These are phyloP conservation scores for Drosophila setifemur DNA, from an alignment of 1,140 invertebrate genomes.

Conservation along the genomic window DNA sequence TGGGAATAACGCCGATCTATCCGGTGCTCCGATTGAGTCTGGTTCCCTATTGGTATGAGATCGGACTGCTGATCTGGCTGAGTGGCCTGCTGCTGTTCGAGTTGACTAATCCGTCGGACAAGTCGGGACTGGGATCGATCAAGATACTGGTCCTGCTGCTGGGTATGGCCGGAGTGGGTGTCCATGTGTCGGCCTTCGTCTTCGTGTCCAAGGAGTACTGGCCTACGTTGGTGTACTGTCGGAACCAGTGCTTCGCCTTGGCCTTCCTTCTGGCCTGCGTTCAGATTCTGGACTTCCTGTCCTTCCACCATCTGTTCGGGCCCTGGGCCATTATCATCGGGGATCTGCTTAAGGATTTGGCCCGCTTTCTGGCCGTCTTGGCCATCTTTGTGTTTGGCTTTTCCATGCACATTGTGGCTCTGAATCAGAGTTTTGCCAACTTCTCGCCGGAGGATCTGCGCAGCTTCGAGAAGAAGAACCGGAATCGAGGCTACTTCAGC, in stretches of 20 bases:
- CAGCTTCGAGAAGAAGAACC: slow-evolving; percentile 83
- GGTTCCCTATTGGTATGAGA: slow-evolving; percentile 96
- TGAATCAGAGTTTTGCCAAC: slow-evolving; percentile 95
- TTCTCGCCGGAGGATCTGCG: slow-evolving; percentile 84
- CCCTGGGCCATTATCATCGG: slow-evolving; percentile 98
- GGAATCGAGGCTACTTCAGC: slow-evolving; percentile 84
- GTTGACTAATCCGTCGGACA: slow-evolving; percentile 97
- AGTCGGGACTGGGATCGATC: slow-evolving; percentile 96
- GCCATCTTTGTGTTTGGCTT: slow-evolving; percentile 99
- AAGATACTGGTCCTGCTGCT: slow-evolving; percentile 96
- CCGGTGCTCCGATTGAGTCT: slow-evolving; percentile 89
- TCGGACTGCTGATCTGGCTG: slow-evolving; percentile 97
- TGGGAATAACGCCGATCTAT: slow-evolving; percentile 95
- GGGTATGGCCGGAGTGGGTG: slow-evolving; percentile 94
- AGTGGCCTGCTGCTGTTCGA: slow-evolving; percentile 97
- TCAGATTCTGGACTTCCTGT: slow-evolving; percentile 97
- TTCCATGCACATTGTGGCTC: slow-evolving; percentile 97
- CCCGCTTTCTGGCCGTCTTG: slow-evolving; percentile 97
- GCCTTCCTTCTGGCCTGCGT: slow-evolving; percentile 97
- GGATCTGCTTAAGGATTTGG: slow-evolving; percentile 95
- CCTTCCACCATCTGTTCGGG: slow-evolving; percentile 99
- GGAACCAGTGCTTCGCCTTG: slow-evolving; percentile 98
- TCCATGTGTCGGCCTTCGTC: slow-evolving; percentile 92
- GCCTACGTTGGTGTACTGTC: slow-evolving; percentile 93
- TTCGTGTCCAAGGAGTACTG: slow-evolving; percentile 88